phyloP scores from a whole-genome alignment of 1,140 invertebrate species.

The Leguminivora glycinivorella region DNA sequence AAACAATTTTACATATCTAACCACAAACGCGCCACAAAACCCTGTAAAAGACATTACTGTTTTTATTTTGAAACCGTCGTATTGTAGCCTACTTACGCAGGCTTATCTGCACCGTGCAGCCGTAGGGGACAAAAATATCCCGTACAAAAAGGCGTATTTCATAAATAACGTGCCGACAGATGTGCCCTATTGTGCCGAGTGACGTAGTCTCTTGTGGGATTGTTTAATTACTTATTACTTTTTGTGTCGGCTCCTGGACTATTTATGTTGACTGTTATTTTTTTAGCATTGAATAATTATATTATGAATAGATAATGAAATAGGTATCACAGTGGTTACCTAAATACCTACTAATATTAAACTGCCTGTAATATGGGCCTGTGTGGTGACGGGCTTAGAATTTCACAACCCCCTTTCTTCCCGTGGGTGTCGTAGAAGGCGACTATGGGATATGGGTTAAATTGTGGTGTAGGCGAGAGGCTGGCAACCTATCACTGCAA shows the following conservation, averaged over 20 bases:
- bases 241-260: conserved; percentile 47
- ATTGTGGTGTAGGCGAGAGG: no score
- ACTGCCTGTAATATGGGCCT: no score
- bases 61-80: conserved; percentile 1
- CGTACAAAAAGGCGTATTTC: not conserved
- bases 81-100: conserved; percentile 10
- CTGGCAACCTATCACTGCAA: no score
- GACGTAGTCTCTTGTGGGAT: conserved; percentile 43
- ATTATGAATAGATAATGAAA: conserved; percentile 10
- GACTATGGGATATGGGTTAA: no score
- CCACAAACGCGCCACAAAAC: not conserved
- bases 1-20: not conserved
- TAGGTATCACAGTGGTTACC: not conserved
- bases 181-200: not conserved
- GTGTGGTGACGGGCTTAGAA: no score
- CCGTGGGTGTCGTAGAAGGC: no score
- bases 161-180: not conserved
- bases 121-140: not conserved
- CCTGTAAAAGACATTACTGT: conserved; percentile 12
- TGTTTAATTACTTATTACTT: conserved; percentile 69
- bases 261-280: conserved; percentile 22
- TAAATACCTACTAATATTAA: no score
- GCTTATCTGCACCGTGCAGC: conserved; percentile 7
- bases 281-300: conserved; percentile 32
- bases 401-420: no score